Conservation (phyloP, 2,797 vertebrate species). For the Tinamus major region DNA sequence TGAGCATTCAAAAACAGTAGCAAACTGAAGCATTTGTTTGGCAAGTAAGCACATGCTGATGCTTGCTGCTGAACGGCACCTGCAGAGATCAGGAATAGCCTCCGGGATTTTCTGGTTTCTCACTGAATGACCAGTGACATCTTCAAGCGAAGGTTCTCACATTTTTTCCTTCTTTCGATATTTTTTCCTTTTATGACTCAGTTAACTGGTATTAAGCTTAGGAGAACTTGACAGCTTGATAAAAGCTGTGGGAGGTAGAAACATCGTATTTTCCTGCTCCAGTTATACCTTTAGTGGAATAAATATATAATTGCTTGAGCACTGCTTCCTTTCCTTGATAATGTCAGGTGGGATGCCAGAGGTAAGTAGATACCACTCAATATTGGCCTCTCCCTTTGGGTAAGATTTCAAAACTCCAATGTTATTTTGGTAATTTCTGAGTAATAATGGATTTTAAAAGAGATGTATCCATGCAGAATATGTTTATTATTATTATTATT, state of each 20-base stretch:
- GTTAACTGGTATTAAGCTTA: slow-evolving; percentile 12
- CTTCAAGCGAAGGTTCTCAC: slow-evolving; percentile 31
- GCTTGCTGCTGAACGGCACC: not conserved
- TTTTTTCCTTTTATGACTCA: slow-evolving; percentile 59
- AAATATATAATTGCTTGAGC: slow-evolving; percentile 46
- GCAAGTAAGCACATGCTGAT: not conserved
- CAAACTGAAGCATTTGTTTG: not conserved
- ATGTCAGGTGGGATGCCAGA: not conserved
- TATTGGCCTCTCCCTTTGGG: not conserved
- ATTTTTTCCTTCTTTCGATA: slow-evolving; percentile 29
- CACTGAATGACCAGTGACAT: slow-evolving; percentile 54
- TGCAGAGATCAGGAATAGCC: not conserved
- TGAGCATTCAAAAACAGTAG: not conserved
- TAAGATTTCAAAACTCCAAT: not conserved
- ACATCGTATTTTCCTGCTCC: not conserved
- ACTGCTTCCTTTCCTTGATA: slow-evolving; percentile 25
- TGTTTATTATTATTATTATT: not conserved
- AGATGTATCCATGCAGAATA: not conserved
- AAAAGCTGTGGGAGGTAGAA: slow-evolving; percentile 54
- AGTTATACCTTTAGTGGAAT: slow-evolving; percentile 46
- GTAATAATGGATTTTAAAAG: not conserved
- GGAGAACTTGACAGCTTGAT: slow-evolving; percentile 59
- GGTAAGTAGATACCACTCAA: not conserved
- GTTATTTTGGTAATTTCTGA: not conserved
- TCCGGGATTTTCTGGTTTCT: not conserved